Conservation (phyloP, 2,888 invertebrate species). For the Ypsolopha scabrella region DNA sequence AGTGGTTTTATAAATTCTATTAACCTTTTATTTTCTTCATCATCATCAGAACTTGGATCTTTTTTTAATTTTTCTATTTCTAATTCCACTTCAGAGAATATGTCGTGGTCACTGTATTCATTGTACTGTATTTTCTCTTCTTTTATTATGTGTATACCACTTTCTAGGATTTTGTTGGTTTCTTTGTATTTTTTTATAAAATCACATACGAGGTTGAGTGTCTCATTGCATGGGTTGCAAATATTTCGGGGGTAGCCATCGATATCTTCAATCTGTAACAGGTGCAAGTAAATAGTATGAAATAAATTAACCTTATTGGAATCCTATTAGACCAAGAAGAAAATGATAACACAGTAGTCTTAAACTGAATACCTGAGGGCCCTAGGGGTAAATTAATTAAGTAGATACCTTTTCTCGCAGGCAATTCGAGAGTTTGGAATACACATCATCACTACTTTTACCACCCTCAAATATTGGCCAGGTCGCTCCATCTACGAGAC, state of each 20-base stretch:
- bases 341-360: not conserved
- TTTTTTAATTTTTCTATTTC: constrained; percentile 20
- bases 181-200: constrained; percentile 45
- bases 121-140: constrained; percentile 22
- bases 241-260: constrained; percentile 47
- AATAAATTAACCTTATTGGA: not conserved
- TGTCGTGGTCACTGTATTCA: constrained; percentile 13
- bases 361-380: not conserved
- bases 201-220: constrained; percentile 28
- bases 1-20: constrained; percentile 19
- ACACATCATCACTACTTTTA: constrained; percentile 14
- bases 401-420: constrained; percentile 37
- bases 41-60: constrained; percentile 14
- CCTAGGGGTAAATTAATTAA: not conserved
- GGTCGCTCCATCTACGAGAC: constrained; percentile 38
- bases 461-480: constrained; percentile 38
- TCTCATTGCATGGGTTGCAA: constrained; percentile 36
- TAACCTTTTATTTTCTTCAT: constrained; percentile 11
- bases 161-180: constrained; percentile 32
- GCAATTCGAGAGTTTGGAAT: constrained; percentile 34
- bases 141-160: constrained; percentile 28
- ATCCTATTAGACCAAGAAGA: not conserved
- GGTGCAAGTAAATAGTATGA: constrained; percentile 4
- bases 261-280: constrained; percentile 39
- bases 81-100: constrained; percentile 18